These are phyloP conservation scores for Delphinapterus leucas DNA, from an alignment of 2,113 vertebrate genomes.

Conservation along the genomic window DNA sequence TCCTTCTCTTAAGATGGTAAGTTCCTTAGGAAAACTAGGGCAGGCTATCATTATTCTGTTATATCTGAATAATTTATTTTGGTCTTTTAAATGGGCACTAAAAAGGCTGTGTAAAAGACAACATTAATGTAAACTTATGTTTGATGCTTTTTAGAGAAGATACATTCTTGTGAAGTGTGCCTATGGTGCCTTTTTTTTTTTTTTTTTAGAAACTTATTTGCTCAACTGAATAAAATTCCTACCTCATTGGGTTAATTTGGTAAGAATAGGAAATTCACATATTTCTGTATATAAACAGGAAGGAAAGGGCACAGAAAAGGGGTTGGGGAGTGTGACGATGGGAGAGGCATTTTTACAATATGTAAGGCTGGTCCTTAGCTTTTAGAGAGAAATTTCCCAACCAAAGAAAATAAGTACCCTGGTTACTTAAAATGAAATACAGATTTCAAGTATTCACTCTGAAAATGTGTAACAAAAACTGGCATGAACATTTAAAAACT, in stretches of 20 bases:
- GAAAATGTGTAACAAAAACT: background rate
- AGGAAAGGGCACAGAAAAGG: background rate
- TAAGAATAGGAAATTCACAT: background rate
- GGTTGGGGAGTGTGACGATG: background rate
- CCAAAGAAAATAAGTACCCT: background rate
- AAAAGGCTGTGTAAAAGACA: background rate
- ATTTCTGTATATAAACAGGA: background rate
- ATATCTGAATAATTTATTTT: slow-evolving; percentile 2
- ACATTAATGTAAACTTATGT: background rate
- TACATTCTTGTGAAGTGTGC: background rate
- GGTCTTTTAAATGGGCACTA: background rate
- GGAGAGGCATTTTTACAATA: background rate
- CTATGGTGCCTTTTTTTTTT: background rate
- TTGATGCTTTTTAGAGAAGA: background rate
- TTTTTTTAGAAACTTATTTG: background rate
- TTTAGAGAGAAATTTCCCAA: background rate
- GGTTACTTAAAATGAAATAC: background rate
- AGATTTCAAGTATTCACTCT: background rate
- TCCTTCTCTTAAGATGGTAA: slow-evolving; percentile 95
- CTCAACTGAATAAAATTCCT: background rate
- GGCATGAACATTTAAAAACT: background rate
- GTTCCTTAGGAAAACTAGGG: slow-evolving; percentile 35
- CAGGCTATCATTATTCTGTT: slow-evolving; percentile 12
- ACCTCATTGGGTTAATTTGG: background rate
- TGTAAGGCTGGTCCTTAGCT: background rate